Evolutionary conservation across 1,140 invertebrate species (phyloP).

Genomic region (Brachionus rotundiformis): DNA sequence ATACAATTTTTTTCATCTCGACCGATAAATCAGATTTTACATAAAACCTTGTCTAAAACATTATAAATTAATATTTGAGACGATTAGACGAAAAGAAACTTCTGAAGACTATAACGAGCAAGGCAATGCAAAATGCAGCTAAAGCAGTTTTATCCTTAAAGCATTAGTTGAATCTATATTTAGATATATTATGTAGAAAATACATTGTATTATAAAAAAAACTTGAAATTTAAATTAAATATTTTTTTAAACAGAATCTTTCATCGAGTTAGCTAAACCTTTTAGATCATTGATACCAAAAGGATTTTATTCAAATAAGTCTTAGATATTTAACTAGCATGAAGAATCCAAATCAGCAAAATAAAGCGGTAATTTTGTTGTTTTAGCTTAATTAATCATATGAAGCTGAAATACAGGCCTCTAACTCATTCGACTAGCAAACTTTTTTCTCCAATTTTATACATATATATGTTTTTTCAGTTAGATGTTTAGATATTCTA

Average conservation of each 20-base stretch:
- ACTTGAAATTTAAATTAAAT: constrained; percentile 13
- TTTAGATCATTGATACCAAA: neutral
- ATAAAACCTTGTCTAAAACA: neutral
- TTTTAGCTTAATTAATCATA: neutral
- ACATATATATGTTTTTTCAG: too few relatives aligned
- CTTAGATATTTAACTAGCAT: neutral
- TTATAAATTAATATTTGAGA: neutral
- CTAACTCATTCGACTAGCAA: too few relatives aligned
- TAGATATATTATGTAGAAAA: neutral
- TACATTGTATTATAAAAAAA: neutral
- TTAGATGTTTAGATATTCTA: too few relatives aligned
- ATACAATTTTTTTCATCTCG: too few relatives aligned
- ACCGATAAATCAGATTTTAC: too few relatives aligned
- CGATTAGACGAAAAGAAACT: neutral
- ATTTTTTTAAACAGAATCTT: neutral
- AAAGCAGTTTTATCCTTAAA: neutral
- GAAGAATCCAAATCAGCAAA: neutral
- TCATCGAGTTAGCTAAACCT: neutral
- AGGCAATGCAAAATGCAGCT: too few relatives aligned
- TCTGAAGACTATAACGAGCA: neutral
- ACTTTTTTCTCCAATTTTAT: too few relatives aligned
- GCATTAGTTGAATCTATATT: neutral
- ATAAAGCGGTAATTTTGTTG: neutral
- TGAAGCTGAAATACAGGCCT: too few relatives aligned
- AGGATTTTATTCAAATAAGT: too few relatives aligned